Conservation (phyloP, 2,888 invertebrate species). For the Agrochola litura region DNA sequence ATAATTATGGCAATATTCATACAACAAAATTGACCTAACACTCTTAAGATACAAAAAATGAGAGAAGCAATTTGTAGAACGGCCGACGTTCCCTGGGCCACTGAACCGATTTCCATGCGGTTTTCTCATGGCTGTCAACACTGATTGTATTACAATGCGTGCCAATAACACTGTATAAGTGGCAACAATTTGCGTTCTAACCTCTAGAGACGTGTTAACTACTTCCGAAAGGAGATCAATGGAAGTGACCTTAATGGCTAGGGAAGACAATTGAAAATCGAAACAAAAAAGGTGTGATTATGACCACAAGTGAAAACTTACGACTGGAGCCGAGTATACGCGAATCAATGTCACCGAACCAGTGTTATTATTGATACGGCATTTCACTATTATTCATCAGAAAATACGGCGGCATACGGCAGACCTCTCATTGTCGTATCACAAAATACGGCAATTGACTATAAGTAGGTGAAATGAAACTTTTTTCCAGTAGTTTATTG, state of each 20-base stretch:
- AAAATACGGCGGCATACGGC: too few relatives aligned
- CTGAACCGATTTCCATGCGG: constrained; percentile 64
- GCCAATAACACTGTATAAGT: constrained; percentile 48
- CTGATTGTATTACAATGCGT: constrained; percentile 53
- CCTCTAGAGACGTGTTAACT: constrained; percentile 40
- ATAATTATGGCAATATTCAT: constrained; percentile 36
- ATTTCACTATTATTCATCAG: too few relatives aligned
- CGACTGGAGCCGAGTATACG: not conserved
- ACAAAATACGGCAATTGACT: too few relatives aligned
- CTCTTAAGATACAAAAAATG: constrained; percentile 27
- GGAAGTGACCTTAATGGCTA: constrained; percentile 20
- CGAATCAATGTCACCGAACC: not conserved
- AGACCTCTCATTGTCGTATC: too few relatives aligned
- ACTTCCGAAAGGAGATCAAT: constrained; percentile 32
- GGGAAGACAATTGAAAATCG: constrained; percentile 4
- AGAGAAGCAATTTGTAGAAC: constrained; percentile 29
- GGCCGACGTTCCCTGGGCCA: constrained; percentile 45
- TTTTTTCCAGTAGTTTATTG: too few relatives aligned
- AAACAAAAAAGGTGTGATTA: not conserved
- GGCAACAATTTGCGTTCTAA: constrained; percentile 33
- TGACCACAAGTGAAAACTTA: not conserved
- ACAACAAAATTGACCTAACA: constrained; percentile 28
- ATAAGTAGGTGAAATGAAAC: too few relatives aligned
- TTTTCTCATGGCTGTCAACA: constrained; percentile 61
- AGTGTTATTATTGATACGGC: too few relatives aligned